Base-by-base conservation (phyloP, 2,113 vertebrate genomes). In the Mus spicilegus region DNA sequence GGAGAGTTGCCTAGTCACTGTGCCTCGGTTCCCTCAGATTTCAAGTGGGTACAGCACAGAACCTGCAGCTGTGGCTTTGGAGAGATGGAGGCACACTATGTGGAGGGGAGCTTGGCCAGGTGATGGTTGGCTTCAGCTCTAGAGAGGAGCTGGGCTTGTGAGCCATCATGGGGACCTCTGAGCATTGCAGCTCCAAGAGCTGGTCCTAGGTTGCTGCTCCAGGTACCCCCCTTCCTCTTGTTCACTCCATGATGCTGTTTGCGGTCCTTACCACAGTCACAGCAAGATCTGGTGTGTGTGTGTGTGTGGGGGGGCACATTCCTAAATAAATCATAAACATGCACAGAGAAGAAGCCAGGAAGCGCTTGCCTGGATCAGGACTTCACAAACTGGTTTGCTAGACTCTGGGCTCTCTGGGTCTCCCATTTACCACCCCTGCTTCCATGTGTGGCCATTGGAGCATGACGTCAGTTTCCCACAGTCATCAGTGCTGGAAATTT, bases 211-310 rank as follows among this genome's bases (percentile, higher is more conserved):
- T 28, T 39, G 7, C 88, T 12, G 63, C 9, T 78, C 76, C 36
- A 67, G 20, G 89, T 4, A 12, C 5, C 4, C 8, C 6, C 9
- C 3, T 22, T 61, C 58, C 70, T 7, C 26, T 4, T 65, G 61
- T 78, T 42, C 4, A 11, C 49, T 33, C 49, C 20, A 17, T 46
- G 6, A 0, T 24, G 0, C 67, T 58, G 67, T 20, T 19, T n/a
- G 69, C 3, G 56, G 67, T 61, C 33, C 77, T 95, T 78, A 1
- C 82, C 24, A 69, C 61, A 65, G 58, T 49, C 46, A 46, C 30
- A 85, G 36, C 19, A 92, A 78, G 96, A 94, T 67, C 80, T 97
- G 36, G 90, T n/a, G n/a, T n/a, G n/a, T n/a, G n/a, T n/a, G n/a
- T n/a, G n/a, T n/a, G 93, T n/a, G n/a, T n/a, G 87, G 77, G 69